Conservation (phyloP, 1,140 invertebrate genomes). For the Capitella teleta region DNA sequence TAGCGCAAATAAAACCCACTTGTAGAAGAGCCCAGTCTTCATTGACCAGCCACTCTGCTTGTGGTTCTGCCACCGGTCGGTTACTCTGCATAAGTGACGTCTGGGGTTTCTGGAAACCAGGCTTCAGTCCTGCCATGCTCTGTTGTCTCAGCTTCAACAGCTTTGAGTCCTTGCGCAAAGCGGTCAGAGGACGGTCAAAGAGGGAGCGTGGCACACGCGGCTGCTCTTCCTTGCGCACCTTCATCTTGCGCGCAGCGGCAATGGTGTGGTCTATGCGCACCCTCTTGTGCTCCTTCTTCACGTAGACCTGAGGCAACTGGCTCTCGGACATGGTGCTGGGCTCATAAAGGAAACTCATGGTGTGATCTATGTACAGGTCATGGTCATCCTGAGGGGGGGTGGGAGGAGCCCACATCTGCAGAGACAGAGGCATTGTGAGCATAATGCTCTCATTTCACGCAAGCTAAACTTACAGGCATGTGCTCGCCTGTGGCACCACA, state of each 20-base stretch:
- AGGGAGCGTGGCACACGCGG: slow-evolving; percentile 68
- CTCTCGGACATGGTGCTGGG: slow-evolving; percentile 66
- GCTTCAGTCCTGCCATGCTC: slow-evolving; percentile 15
- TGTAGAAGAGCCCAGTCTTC: slow-evolving; percentile 76
- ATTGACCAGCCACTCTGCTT: slow-evolving; percentile 75
- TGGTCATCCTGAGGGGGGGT: slow-evolving; percentile 82
- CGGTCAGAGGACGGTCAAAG: slow-evolving; percentile 73
- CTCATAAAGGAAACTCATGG: slow-evolving; percentile 74
- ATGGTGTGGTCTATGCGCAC: slow-evolving; percentile 51
- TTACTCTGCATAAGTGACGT: slow-evolving; percentile 48
- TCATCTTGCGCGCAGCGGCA: slow-evolving; percentile 40
- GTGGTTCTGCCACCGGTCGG: slow-evolving; percentile 31
- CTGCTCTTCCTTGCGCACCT: slow-evolving; percentile 58
- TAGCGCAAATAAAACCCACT: slow-evolving; percentile 27
- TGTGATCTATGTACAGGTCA: slow-evolving; percentile 81
- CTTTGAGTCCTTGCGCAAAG: slow-evolving; percentile 63
- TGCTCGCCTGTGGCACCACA: slow-evolving; percentile 38
- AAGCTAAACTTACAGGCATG: slow-evolving; percentile 42
- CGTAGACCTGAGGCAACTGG: slow-evolving; percentile 71
- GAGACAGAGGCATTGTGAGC: too few species aligned
- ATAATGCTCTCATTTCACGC: neutral
- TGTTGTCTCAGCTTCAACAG: slow-evolving; percentile 53
- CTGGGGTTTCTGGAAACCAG: slow-evolving; percentile 11
- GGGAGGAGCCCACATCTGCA: slow-evolving; percentile 86
- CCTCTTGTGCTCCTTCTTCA: slow-evolving; percentile 66